Percentiles rank a stretch among this genome's conserved stretches.
Conservation (phyloP, 1,140 invertebrate genomes). For the Ostrea denselamellosa region DNA sequence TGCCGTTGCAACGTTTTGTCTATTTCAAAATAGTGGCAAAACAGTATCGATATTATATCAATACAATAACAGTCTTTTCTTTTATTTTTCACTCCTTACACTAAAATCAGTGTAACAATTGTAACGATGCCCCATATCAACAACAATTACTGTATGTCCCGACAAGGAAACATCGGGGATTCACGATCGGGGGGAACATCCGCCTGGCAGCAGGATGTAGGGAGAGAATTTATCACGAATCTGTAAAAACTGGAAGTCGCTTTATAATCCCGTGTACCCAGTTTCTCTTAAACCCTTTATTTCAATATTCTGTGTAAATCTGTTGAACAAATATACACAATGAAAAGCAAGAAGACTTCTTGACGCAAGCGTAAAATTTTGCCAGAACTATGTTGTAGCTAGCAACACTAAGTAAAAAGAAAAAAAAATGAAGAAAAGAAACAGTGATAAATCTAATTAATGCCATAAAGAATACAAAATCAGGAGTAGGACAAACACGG, state of each 20-base stretch:
- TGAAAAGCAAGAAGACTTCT: too few species aligned
- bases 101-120: not conserved
- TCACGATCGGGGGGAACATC: constrained; percentile 2
- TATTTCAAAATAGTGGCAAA: not conserved
- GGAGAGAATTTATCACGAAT: not conserved
- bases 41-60: not conserved
- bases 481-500: too few species aligned
- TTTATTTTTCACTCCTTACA: not conserved
- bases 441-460: too few species aligned
- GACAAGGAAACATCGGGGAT: not conserved
- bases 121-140: not conserved
- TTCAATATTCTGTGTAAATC: not conserved
- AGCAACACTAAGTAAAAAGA: too few species aligned
- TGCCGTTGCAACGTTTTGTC: not conserved
- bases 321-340: not conserved
- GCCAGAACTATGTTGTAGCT: too few species aligned
- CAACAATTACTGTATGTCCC: not conserved
- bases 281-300: not conserved
- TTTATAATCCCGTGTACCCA: not conserved
- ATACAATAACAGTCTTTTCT: not conserved
- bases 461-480: too few species aligned
- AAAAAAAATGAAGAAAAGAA: too few species aligned
- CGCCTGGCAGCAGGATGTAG: not conserved
- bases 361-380: too few species aligned
- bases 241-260: not conserved